Evolutionary conservation across 2,797 vertebrate species (phyloP), one percentile per base, ranked within the genome.

Genomic region (Rhynchonycteris naso): DNA sequence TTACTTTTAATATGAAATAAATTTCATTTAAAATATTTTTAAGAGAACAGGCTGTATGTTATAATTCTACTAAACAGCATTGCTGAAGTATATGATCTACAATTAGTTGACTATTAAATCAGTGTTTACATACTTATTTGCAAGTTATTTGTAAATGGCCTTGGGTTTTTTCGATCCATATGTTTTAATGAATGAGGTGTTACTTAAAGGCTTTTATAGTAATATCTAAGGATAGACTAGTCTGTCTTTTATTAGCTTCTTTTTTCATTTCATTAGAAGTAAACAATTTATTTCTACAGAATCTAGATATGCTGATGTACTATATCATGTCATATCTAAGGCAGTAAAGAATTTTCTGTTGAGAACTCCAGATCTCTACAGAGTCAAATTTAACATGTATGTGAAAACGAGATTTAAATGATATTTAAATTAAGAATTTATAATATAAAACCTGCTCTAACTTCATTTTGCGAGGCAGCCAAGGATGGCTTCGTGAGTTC

Each of bases 101-200:
- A 84, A 66, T 84, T 89, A 78, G 13, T 65, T 84, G 35, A 88
- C 52, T 93, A 71, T 71, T 69, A 38, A 92, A 19, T 91, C 22
- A 81, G 21, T 86, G 47, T 94, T 86, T 85, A 89, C 66, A 68
- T 92, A 88, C 74, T 88, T 92, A 91, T 92, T 96, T 86, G 4
- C 59, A 96, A 92, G 33, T 83, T 94, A 92, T 92, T 92, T 91
- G 3, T 90, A 81, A 96, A 88, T 85, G n/a, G 33, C 38, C 26
- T 82, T 93, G 54, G 43, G 28, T 8, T 87, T 94, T 95, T 75
- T 47, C 72, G 52, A 86, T 61, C 65, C 59, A 93, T 92, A 90
- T 47, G 92, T 93, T 94, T 93, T 65, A 95, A 33, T 87, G 81
- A 83, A 24, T 92, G 28, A 92, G 89, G 89, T 93, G 30, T 71